phyloP scores from a whole-genome alignment of 2,888 invertebrate species.

The Merodon equestris region DNA sequence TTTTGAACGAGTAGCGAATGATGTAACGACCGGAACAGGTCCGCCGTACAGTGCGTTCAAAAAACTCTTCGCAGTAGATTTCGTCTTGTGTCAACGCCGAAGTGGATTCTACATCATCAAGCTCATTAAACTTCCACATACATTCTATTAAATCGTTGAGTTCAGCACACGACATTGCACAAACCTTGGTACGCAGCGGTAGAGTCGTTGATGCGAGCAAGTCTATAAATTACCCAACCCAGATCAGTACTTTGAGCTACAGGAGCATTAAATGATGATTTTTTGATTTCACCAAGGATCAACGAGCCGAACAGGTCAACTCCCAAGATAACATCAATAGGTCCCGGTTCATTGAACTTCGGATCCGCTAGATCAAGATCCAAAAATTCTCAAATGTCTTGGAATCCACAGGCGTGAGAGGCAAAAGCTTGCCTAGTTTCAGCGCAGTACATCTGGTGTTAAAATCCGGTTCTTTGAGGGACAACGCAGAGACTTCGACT shows the following conservation, averaged over 20 bases:
- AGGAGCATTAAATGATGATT: neutral
- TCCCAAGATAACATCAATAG: no score
- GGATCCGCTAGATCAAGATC: no score
- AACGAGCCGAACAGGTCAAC: slow-evolving; percentile 36
- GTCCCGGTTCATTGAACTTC: no score
- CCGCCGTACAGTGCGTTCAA: neutral
- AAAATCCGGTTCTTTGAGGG: neutral
- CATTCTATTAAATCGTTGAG: slow-evolving; percentile 7
- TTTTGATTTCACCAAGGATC: slow-evolving; percentile 30
- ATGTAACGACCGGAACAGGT: neutral
- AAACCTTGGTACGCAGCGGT: neutral
- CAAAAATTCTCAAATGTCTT: neutral
- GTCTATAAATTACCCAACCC: slow-evolving; percentile 19
- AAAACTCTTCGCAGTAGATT: slow-evolving; percentile 36
- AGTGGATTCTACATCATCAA: slow-evolving; percentile 8
- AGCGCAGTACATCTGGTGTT: neutral
- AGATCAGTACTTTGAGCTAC: slow-evolving; percentile 14
- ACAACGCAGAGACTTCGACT: slow-evolving; percentile 6
- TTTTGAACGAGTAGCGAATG: neutral
- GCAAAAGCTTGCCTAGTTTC: neutral
- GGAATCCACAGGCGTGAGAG: neutral
- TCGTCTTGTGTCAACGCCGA: slow-evolving; percentile 34
- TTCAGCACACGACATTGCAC: neutral
- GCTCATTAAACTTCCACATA: slow-evolving; percentile 49
- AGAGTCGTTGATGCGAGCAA: slow-evolving; percentile 1